phyloP scores from a whole-genome alignment of 92 coral and sea anemone species.

The Epizoanthus fatuus region DNA sequence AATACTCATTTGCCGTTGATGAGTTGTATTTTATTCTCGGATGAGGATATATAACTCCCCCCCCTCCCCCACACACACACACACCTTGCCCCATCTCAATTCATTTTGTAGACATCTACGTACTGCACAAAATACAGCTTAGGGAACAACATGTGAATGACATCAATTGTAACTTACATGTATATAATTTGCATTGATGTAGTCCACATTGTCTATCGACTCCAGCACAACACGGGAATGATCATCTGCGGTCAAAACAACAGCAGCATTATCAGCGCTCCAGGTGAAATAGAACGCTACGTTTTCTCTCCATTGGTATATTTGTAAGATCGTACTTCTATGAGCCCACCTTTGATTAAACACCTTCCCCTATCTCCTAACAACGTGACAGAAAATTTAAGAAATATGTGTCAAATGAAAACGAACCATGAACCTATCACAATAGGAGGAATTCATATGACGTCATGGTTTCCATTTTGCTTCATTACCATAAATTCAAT shows the following conservation, averaged over 20 bases:
- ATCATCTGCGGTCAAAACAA: constrained; percentile 68
- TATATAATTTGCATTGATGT: constrained; percentile 84
- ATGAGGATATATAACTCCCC: too few relatives aligned
- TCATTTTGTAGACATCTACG: background rate
- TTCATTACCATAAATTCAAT: too few relatives aligned
- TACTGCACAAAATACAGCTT: background rate
- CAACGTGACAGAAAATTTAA: too few relatives aligned
- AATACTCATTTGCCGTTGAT: background rate
- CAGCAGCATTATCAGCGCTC: background rate
- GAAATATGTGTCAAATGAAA: too few relatives aligned
- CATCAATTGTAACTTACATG: constrained; percentile 59
- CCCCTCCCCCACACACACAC: too few relatives aligned
- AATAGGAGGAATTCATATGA: too few relatives aligned
- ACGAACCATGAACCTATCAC: too few relatives aligned
- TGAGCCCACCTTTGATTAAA: too few relatives aligned
- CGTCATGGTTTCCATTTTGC: too few relatives aligned
- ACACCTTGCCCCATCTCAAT: too few relatives aligned
- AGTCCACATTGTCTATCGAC: constrained; percentile 64
- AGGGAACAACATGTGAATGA: background rate
- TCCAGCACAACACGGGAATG: constrained; percentile 81
- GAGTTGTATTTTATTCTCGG: background rate
- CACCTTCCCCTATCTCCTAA: too few relatives aligned
- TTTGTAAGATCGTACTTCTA: background rate
- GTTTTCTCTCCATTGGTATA: background rate
- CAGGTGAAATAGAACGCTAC: background rate